Evolutionary conservation across 1,140 invertebrate species (phyloP).

Genomic region (Nilaparvata lugens): DNA sequence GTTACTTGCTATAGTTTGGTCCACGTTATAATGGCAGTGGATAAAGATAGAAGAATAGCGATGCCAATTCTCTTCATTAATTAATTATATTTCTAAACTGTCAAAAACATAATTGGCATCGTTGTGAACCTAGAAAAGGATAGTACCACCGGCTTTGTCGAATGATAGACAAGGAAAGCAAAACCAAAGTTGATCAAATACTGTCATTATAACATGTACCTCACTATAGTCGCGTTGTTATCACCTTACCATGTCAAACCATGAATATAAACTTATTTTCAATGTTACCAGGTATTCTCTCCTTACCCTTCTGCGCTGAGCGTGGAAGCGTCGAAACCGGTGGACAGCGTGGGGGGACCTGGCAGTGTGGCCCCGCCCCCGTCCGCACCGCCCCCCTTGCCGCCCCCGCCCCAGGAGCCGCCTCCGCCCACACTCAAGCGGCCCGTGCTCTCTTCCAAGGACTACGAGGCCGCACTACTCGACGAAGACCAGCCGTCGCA

Average conservation of each 20-base stretch:
- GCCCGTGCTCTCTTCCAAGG: conserved; percentile 59
- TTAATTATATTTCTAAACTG: too few relatives aligned
- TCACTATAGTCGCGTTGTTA: too few relatives aligned
- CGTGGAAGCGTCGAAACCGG: conserved; percentile 10
- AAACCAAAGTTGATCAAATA: too few relatives aligned
- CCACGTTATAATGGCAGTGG: too few relatives aligned
- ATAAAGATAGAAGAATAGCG: too few relatives aligned
- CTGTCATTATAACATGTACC: too few relatives aligned
- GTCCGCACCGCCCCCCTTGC: conserved; percentile 27
- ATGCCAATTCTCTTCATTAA: too few relatives aligned
- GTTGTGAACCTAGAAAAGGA: too few relatives aligned
- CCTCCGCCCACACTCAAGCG: conserved; percentile 43
- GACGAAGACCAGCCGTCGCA: conserved; percentile 72
- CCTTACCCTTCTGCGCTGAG: conserved; percentile 27
- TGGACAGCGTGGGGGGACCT: conserved; percentile 19
- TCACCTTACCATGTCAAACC: neutral
- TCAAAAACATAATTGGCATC: too few relatives aligned
- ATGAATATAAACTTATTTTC: neutral
- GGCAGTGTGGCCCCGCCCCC: conserved; percentile 22
- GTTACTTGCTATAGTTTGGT: too few relatives aligned
- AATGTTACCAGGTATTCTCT: conserved; percentile 32
- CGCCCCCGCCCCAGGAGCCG: conserved; percentile 22
- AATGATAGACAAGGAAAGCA: too few relatives aligned
- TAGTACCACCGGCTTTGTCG: too few relatives aligned
- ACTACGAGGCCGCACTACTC: conserved; percentile 59